Base-by-base conservation (phyloP, 1,140 invertebrate genomes). In the Manduca sexta region DNA sequence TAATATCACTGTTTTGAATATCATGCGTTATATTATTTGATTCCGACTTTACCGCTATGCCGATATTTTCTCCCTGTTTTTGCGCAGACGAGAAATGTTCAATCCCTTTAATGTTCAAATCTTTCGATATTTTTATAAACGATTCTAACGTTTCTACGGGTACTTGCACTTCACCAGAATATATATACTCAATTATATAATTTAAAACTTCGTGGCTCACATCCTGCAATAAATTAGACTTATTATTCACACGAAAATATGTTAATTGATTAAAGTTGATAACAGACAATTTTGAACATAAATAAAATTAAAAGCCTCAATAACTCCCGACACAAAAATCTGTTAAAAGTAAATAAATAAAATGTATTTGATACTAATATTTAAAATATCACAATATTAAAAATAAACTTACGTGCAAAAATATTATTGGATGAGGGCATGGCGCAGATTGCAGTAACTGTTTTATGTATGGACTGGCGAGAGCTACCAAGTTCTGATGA, bases 381-480 rank as follows among this genome's bases (percentile, higher is more conserved):
- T 47, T 42, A 31, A 16, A 45, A 35, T n/a, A 10, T 18, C 16
- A 10, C 1, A 3, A 33, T 42, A 8, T 17, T 17, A 18, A 41
- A 11, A 2, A 21, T 21, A 29, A 7, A 69, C 71, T 74, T 64
- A 81, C 81, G 67, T 64, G 74, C 7, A 84, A 62, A 67, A 94
- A 87, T 63, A 94, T 91, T 29, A 94, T 89, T 63, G 93, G 93
- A 86, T 94, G 92, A 64, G 91, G 89, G 66, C 91, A 93, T 6
- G 91, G 90, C 68, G 92, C 92, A 39, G 91, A 90, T 72, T 90
- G 88, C 56, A 94, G 91, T 38, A 94, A 73, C 47, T 90, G 88
- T 74, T 90, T 91, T 54, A 94, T 91, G 74, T 92, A 94, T 10
- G 92, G 90, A 69, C 91, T 92, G 58, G 92, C 92, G 38, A 93